Conservation (phyloP, 2,113 vertebrate species). For the Calypte anna region DNA sequence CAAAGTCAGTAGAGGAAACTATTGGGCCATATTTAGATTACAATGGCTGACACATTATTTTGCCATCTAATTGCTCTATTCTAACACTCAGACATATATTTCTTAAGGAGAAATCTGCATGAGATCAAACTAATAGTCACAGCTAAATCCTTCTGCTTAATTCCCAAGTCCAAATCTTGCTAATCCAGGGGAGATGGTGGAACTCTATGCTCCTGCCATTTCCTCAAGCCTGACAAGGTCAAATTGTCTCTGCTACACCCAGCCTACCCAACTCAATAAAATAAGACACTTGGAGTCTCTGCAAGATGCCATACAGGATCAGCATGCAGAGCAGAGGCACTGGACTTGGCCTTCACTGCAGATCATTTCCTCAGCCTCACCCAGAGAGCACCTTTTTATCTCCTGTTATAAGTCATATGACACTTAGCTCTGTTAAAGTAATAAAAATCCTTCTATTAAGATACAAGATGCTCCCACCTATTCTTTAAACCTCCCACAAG, state of each 20-base stretch:
- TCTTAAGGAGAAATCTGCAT: neutral
- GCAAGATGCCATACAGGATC: neutral
- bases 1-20: neutral
- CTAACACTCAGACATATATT: neutral
- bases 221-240: neutral
- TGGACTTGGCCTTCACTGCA: neutral
- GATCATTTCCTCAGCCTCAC: neutral
- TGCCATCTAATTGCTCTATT: neutral
- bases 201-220: neutral
- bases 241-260: neutral
- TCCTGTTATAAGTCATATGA: neutral
- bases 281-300: neutral
- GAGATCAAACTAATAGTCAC: neutral
- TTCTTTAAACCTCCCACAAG: neutral
- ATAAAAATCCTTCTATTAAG: neutral
- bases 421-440: neutral
- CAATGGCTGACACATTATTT: neutral
- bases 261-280: neutral
- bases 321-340: rapidly evolving
- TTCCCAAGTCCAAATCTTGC: neutral
- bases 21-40: neutral
- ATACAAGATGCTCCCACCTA: neutral
- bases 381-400: neutral
- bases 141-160: neutral
- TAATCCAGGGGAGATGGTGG: neutral